Percentiles rank a stretch among this genome's conserved stretches.
phyloP scores from a whole-genome alignment of 2,888 invertebrate species.

The Miltochrista miniata region DNA sequence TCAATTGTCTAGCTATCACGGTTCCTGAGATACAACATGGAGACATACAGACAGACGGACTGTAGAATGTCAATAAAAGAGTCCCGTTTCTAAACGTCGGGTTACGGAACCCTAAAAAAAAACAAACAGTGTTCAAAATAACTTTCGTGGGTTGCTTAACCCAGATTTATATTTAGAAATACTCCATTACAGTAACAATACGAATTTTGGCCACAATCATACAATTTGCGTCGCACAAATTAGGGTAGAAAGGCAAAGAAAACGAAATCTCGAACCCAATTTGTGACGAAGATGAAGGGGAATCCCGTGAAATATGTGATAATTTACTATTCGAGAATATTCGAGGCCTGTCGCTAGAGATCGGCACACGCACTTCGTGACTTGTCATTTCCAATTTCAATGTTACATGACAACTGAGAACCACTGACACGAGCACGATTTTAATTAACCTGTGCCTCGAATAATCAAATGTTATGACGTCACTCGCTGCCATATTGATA shows the following conservation, averaged over 20 bases:
- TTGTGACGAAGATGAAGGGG: constrained; percentile 17
- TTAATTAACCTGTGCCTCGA: constrained; percentile 32
- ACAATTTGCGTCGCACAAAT: constrained; percentile 17
- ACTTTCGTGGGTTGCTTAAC: neutral
- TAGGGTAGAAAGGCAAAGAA: constrained; percentile 14
- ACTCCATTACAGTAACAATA: constrained; percentile 10
- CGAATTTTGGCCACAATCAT: constrained; percentile 8
- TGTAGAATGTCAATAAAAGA: too few species aligned
- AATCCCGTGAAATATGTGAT: constrained; percentile 31
- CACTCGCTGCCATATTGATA: constrained; percentile 3
- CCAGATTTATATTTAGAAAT: neutral
- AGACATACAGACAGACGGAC: too few species aligned
- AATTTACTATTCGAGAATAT: constrained; percentile 12
- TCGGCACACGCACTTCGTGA: constrained; percentile 14
- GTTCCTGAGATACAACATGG: too few species aligned
- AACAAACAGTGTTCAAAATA: neutral
- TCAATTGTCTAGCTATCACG: too few species aligned
- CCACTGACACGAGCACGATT: constrained; percentile 25
- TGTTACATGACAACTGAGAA: constrained; percentile 33
- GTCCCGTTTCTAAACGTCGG: too few species aligned
- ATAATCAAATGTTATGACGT: constrained; percentile 18
- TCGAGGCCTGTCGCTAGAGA: constrained; percentile 6
- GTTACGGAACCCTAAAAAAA: too few species aligned
- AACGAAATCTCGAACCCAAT: constrained; percentile 25
- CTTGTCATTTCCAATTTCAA: constrained; percentile 31